Percentiles rank a stretch among this genome's conserved stretches.
Evolutionary conservation across 2,888 invertebrate genomes (phyloP).

Genomic region (Euspilapteryx auroguttella): DNA sequence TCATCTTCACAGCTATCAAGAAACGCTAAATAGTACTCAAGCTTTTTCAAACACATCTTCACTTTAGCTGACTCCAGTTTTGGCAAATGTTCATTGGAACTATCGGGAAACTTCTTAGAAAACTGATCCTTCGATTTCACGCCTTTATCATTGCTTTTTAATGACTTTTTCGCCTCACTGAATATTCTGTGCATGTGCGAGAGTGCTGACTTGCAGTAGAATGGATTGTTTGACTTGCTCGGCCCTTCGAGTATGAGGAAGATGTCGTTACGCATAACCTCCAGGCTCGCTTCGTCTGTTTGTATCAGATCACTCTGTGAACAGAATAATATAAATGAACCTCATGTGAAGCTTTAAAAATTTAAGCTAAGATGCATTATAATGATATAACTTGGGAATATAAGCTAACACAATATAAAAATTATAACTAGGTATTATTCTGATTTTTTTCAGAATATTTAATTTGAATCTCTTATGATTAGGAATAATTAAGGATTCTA

Average conservation of each 20-base stretch:
- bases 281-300: conserved; percentile 58
- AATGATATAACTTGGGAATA: too few relatives aligned
- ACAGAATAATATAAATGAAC: conserved; percentile 7
- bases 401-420: too few relatives aligned
- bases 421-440: too few relatives aligned
- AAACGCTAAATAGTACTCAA: conserved; percentile 74
- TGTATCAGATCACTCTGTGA: conserved; percentile 60
- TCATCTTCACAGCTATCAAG: too few relatives aligned
- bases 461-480: too few relatives aligned
- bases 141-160: conserved; percentile 12
- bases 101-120: conserved; percentile 59
- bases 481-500: too few relatives aligned
- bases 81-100: conserved; percentile 42
- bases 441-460: too few relatives aligned
- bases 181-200: conserved; percentile 67
- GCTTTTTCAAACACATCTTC: conserved; percentile 63
- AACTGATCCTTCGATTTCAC: conserved; percentile 29
- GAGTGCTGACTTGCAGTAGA: conserved; percentile 66
- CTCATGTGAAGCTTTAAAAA: too few relatives aligned
- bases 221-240: conserved; percentile 43
- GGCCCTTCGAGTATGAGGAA: conserved; percentile 65
- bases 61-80: conserved; percentile 55
- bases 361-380: conserved; percentile 16
- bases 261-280: conserved; percentile 63
- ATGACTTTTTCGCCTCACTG: conserved; percentile 33